Base-by-base conservation (phyloP, 2,888 invertebrate genomes). In the Rugalucina vietnamica region DNA sequence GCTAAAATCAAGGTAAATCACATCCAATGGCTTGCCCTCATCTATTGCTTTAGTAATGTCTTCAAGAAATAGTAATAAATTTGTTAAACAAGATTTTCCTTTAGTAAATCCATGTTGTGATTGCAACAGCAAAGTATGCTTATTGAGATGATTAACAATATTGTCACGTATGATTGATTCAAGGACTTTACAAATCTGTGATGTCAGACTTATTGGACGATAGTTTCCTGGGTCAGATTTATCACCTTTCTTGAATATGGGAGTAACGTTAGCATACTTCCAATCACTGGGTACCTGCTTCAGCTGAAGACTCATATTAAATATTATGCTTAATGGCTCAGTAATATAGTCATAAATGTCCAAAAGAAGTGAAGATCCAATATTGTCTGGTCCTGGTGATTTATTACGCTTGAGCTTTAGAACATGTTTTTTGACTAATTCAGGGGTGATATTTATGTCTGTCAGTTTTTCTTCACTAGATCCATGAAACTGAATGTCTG, bases 241-340 rank as follows among this genome's bases (percentile, higher is more conserved):
- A 37, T 65, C 65, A 39, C 76, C 76, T 29, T 76, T 76, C 37
- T 76, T 76, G 36, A 69, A 69, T 21, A 76, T 76, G 37, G 65
- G 65, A 5, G 65, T 65, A 24, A 43, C 76, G 29, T 65, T 65
- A 5, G 76, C 65, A 18, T 43, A 34, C n/a, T 76, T 76, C 76
- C 76, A 76, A n/a, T 76, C 76, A 8, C 3, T 27, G 1, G 76
- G 69, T 29, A 76, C 32, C 69, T 76, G 69, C 24, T 43, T 65
- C 4, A 4, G 29, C 12, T 76, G 24, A 12, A 76, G 27, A 65
- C 37, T 43, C 2, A 39, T 5, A 21, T 43, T 24, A 34, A 76
- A 76, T 39, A 76, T 65, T 18, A 29, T 32, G 43, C 39, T 37
- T 69, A 76, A 32, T 3, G 69, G 76, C 18, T 57, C 75, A 10